Evolutionary conservation across 2,113 vertebrate species (phyloP).

Genomic region (Triplophysa siluroides): DNA sequence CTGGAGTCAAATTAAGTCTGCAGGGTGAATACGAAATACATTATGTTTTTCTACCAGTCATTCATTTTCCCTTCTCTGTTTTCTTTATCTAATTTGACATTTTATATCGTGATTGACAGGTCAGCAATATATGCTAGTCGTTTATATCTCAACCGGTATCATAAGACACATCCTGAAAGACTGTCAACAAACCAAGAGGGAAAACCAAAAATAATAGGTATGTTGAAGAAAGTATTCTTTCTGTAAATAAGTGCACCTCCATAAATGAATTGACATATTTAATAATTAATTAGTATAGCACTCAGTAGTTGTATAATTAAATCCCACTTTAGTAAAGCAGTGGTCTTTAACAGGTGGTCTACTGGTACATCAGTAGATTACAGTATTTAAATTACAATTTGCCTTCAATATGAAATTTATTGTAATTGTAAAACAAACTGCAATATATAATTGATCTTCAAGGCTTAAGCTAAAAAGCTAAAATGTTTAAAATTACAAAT

Average conservation of each 20-base stretch:
- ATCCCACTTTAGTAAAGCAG: neutral
- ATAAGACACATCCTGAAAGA: slow-evolving; percentile 85
- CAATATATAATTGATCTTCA: too few species aligned
- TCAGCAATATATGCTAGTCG: slow-evolving; percentile 97
- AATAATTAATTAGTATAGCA: neutral
- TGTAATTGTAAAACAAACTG: too few species aligned
- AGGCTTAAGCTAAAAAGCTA: too few species aligned
- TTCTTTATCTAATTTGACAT: neutral
- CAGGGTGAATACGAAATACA: slow-evolving; percentile 81
- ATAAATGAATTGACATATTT: too few species aligned
- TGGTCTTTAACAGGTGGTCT: too few species aligned
- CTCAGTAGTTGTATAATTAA: neutral
- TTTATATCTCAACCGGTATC: slow-evolving; percentile 91
- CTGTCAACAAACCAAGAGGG: slow-evolving; percentile 79
- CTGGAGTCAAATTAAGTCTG: slow-evolving; percentile 99
- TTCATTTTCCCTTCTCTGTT: neutral
- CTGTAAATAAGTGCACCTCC: neutral
- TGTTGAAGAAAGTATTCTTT: neutral
- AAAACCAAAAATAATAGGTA: slow-evolving; percentile 87
- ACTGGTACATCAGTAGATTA: too few species aligned
- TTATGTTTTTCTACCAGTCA: neutral
- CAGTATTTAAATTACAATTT: too few species aligned
- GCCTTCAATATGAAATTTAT: too few species aligned
- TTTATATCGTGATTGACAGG: slow-evolving; percentile 63
- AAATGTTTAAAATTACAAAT: too few species aligned